Evolutionary conservation across 2,113 vertebrate species (phyloP).

Genomic region (Aepyceros melampus): DNA sequence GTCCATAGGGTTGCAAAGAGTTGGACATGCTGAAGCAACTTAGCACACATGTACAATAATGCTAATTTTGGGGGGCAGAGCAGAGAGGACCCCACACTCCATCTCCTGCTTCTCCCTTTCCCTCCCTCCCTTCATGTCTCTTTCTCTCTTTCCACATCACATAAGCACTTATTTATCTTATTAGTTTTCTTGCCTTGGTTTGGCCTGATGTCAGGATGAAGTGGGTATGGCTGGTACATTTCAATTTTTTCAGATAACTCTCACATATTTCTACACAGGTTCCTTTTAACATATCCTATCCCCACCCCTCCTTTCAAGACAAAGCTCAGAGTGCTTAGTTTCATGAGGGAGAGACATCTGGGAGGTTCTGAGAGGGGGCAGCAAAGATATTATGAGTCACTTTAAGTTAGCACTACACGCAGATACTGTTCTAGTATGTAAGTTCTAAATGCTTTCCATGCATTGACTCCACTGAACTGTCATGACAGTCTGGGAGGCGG

Average conservation of each 20-base stretch:
- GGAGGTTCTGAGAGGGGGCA: not conserved
- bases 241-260: constrained; percentile 52
- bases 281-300: not conserved
- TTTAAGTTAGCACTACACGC: not conserved
- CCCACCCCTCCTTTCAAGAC: not conserved
- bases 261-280: not conserved
- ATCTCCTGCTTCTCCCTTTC: not conserved
- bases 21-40: not conserved
- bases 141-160: not conserved
- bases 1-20: not conserved
- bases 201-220: constrained; percentile 36
- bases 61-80: constrained; percentile 37
- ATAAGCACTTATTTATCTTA: constrained; percentile 12
- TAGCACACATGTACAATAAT: not conserved
- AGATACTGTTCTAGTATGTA: not conserved
- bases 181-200: constrained; percentile 23
- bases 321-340: not conserved
- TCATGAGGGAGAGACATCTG: not conserved
- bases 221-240: constrained; percentile 26
- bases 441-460: not conserved
- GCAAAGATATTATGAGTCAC: not conserved
- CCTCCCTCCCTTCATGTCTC: not conserved
- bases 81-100: not conserved
- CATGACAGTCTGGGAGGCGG: not conserved
- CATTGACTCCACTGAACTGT: not conserved